phyloP scores from a whole-genome alignment of 2,797 vertebrate genomes.

The Chaetodon trifasciatus region DNA sequence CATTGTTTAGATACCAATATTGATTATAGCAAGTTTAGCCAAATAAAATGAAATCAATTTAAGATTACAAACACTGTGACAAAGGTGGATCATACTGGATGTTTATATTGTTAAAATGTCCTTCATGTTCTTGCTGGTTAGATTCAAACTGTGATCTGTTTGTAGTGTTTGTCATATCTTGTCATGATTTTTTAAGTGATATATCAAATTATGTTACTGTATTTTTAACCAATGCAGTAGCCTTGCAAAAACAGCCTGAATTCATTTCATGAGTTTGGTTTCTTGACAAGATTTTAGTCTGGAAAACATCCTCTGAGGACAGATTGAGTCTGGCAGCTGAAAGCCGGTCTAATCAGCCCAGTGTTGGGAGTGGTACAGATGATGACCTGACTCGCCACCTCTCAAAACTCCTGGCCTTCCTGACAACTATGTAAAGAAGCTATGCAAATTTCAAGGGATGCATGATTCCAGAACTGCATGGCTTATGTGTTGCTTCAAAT shows the following conservation, averaged over 20 bases:
- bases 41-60: not conserved
- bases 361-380: not conserved
- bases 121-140: not conserved
- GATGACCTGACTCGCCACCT: slow-evolving; percentile 18
- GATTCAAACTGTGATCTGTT: not conserved
- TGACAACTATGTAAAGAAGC: slow-evolving; percentile 15
- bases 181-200: slow-evolving; percentile 8
- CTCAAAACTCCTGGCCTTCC: not conserved
- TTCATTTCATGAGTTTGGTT: not conserved
- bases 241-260: not conserved
- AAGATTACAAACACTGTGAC: not conserved
- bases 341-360: slow-evolving; percentile 14
- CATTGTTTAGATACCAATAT: not conserved
- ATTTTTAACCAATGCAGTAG: not conserved
- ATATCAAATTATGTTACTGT: not conserved
- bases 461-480: not conserved
- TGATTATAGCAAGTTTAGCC: not conserved
- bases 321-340: slow-evolving; percentile 15
- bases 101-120: not conserved
- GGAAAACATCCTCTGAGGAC: not conserved
- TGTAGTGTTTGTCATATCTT: not conserved
- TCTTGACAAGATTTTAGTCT: not conserved
- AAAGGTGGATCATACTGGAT: not conserved
- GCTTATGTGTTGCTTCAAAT: slow-evolving; percentile 9
- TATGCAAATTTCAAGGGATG: slow-evolving; percentile 19